Percentiles rank a stretch among this genome's conserved stretches.
Conservation (phyloP, 1,140 invertebrate genomes). For the Orchesella cincta region DNA sequence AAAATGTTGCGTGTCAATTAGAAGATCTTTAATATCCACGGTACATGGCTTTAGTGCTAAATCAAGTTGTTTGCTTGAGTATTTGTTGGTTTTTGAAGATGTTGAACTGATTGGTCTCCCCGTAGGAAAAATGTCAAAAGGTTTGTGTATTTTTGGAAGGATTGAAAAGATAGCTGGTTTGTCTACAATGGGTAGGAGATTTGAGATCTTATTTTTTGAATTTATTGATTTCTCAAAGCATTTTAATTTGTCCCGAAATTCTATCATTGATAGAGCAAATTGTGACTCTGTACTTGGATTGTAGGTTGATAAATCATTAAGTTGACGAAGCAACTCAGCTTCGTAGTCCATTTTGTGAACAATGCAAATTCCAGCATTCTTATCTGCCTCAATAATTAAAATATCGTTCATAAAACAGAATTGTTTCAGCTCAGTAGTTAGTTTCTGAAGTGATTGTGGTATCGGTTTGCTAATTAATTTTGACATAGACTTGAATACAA, state of each 20-base stretch:
- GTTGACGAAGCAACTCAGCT: too few species aligned
- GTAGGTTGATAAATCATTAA: not conserved
- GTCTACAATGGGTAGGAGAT: not conserved
- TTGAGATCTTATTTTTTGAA: not conserved
- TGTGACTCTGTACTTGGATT: not conserved
- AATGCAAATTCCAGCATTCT: too few species aligned
- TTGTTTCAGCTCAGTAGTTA: too few species aligned
- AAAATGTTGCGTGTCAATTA: constrained; percentile 9
- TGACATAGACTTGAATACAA: too few species aligned
- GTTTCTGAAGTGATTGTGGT: too few species aligned
- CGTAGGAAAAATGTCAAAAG: not conserved
- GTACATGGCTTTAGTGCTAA: not conserved
- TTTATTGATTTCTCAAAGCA: not conserved
- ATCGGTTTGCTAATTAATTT: too few species aligned
- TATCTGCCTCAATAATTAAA: too few species aligned
- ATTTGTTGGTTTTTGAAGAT: not conserved
- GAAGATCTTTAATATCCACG: not conserved
- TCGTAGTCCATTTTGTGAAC: too few species aligned
- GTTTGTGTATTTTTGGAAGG: not conserved
- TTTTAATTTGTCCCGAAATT: not conserved
- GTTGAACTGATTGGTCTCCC: not conserved
- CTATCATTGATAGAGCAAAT: not conserved
- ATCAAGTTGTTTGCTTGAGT: not conserved
- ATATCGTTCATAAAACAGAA: too few species aligned
- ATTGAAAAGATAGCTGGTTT: not conserved